Percentiles rank a stretch among this genome's conserved stretches.
phyloP scores from a whole-genome alignment of 2,888 invertebrate genomes.

The Drosophila glabriapex region DNA sequence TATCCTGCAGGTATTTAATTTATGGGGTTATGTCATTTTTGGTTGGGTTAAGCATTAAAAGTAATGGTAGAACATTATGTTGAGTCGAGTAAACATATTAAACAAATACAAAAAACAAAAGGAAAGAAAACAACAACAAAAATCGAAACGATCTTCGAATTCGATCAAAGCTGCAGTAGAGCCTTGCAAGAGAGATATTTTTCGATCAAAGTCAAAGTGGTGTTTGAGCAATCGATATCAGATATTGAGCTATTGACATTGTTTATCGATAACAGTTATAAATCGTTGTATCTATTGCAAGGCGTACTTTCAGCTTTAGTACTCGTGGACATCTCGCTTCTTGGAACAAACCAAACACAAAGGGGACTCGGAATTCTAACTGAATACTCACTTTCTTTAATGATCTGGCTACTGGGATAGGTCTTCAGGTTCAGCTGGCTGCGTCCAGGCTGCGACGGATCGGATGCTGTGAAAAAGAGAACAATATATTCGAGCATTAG shows the following conservation, averaged over 20 bases:
- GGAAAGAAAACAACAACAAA: neutral
- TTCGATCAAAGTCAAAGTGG: neutral
- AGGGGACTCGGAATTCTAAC: neutral
- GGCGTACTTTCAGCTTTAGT: conserved; percentile 3
- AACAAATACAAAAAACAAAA: conserved; percentile 23
- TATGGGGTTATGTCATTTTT: conserved; percentile 61
- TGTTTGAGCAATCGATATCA: neutral
- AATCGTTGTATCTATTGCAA: conserved; percentile 19
- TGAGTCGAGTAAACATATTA: conserved; percentile 37
- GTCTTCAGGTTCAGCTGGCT: conserved; percentile 89
- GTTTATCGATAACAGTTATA: neutral
- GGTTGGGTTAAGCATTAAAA: conserved; percentile 71
- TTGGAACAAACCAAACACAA: neutral
- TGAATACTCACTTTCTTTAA: conserved; percentile 92
- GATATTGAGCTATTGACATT: neutral
- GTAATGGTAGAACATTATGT: conserved; percentile 53
- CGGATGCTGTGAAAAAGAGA: conserved; percentile 30
- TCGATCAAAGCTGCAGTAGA: conserved; percentile 6
- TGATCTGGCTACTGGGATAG: conserved; percentile 91
- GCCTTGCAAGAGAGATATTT: conserved; percentile 25
- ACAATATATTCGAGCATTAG: neutral
- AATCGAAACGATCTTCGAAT: conserved; percentile 18
- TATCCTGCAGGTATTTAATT: conserved; percentile 82
- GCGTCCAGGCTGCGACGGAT: conserved; percentile 47
- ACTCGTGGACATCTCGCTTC: neutral